phyloP scores from a whole-genome alignment of 2,797 vertebrate genomes.

The Champsocephalus esox region DNA sequence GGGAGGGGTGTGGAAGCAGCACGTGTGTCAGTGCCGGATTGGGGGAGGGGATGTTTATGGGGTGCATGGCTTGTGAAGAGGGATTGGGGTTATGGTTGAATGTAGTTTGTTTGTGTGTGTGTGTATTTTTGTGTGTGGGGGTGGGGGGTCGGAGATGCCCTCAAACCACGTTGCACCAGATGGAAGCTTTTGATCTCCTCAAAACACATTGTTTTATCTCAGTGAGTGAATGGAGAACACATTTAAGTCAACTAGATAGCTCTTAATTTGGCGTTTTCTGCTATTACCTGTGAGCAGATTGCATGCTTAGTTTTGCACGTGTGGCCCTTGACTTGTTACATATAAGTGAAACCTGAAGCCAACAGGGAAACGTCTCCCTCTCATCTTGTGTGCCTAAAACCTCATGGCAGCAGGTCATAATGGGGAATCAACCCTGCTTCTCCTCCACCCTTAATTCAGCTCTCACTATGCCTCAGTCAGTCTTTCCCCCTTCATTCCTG shows the following conservation, averaged over 20 bases:
- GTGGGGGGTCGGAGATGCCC: constrained; percentile 53
- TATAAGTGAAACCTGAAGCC: constrained; percentile 1
- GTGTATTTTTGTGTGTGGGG: neutral
- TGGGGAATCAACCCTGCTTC: constrained; percentile 16
- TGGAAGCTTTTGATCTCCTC: constrained; percentile 63
- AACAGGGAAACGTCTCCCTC: neutral
- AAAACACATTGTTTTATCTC: constrained; percentile 40
- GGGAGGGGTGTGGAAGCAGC: constrained; percentile 47
- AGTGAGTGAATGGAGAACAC: constrained; percentile 12
- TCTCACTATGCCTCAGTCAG: constrained; percentile 19
- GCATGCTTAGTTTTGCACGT: constrained; percentile 4
- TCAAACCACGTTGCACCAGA: constrained; percentile 69
- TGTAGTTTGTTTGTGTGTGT: constrained; percentile 18
- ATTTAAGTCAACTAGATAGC: neutral
- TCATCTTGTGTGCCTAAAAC: constrained; percentile 10
- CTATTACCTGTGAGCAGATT: neutral
- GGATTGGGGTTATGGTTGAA: constrained; percentile 55
- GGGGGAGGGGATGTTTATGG: constrained; percentile 42
- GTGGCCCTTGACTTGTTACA: constrained; percentile 21
- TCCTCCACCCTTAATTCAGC: constrained; percentile 23
- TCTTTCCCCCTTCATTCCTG: constrained; percentile 41
- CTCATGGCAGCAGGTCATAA: constrained; percentile 8
- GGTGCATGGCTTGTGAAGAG: constrained; percentile 36
- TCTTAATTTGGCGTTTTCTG: constrained; percentile 4
- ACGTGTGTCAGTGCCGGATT: constrained; percentile 25